These are phyloP conservation scores for Dunckerocampus dactyliophorus DNA, from an alignment of 2,113 vertebrate genomes.

Conservation along the genomic window DNA sequence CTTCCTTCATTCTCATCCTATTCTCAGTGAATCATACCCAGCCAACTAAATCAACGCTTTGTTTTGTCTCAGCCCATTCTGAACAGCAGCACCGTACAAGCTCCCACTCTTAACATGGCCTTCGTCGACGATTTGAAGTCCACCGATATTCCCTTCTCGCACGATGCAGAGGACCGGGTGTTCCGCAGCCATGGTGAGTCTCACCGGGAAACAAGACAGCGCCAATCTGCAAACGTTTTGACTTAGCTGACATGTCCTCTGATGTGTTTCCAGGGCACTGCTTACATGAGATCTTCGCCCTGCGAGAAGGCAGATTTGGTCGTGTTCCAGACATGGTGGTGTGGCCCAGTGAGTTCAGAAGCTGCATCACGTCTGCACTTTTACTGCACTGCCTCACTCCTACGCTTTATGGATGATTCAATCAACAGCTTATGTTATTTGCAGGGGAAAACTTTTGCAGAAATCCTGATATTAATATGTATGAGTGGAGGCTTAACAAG, in stretches of 20 bases:
- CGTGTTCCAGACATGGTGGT: conserved; percentile 92
- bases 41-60: conserved; percentile 21
- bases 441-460: conserved; percentile 57
- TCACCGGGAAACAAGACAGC: background rate
- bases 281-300: conserved; percentile 92
- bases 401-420: conserved; percentile 21
- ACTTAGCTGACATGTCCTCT: conserved; percentile 29
- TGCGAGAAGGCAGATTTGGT: conserved; percentile 91
- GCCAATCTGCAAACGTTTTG: background rate
- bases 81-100: conserved; percentile 80
- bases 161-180: conserved; percentile 88
- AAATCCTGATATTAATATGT: conserved; percentile 67
- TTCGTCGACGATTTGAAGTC: conserved; percentile 88
- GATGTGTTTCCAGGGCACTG: conserved; percentile 84
- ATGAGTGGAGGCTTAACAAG: conserved; percentile 70
- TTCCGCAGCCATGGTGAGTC: conserved; percentile 90
- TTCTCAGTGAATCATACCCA: conserved; percentile 6
- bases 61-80: conserved; percentile 76
- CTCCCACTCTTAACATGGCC: conserved; percentile 83
- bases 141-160: conserved; percentile 82
- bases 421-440: conserved; percentile 38
- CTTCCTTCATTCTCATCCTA: conserved; percentile 8
- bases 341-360: conserved; percentile 87
- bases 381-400: conserved; percentile 6
- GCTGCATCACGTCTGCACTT: conserved; percentile 14